A percentile compares a stretch with the other conserved stretches of the same genome.
phyloP scores from a whole-genome alignment of 2,888 invertebrate genomes.

The Philhelius pedissequus region DNA sequence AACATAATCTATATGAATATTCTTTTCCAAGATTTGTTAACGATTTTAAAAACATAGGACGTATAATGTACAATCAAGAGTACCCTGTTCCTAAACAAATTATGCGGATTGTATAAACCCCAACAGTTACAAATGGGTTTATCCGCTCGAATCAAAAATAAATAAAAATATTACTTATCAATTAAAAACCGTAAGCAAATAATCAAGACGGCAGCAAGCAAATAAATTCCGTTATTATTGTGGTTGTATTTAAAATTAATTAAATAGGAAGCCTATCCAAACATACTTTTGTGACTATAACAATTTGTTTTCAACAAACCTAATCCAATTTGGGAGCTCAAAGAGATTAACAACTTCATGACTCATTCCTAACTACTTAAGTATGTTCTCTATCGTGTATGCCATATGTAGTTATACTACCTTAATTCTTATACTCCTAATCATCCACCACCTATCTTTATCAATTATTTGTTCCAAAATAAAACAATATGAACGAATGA shows the following conservation, averaged over 20 bases:
- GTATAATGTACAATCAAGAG: too few species aligned
- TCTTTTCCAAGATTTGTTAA: too few species aligned
- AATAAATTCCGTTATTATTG: not conserved
- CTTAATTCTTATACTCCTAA: not conserved
- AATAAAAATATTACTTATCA: not conserved
- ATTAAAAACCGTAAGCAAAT: not conserved
- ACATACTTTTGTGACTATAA: not conserved
- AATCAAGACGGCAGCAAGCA: not conserved
- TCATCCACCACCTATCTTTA: conserved; percentile 11
- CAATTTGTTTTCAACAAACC: not conserved
- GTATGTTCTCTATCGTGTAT: not conserved
- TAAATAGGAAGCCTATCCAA: not conserved
- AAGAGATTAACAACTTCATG: not conserved
- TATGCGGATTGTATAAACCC: too few species aligned
- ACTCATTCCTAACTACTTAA: not conserved
- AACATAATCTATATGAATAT: too few species aligned
- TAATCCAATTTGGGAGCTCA: not conserved
- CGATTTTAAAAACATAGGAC: too few species aligned
- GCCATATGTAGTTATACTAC: not conserved
- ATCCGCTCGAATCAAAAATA: not conserved
- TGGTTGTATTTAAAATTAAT: not conserved
- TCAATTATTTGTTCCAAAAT: not conserved
- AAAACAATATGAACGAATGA: not conserved
- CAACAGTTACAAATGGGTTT: too few species aligned
- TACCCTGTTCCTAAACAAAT: too few species aligned